Evolutionary conservation across 2,113 vertebrate species (phyloP).

Genomic region (Cynocephalus volans): DNA sequence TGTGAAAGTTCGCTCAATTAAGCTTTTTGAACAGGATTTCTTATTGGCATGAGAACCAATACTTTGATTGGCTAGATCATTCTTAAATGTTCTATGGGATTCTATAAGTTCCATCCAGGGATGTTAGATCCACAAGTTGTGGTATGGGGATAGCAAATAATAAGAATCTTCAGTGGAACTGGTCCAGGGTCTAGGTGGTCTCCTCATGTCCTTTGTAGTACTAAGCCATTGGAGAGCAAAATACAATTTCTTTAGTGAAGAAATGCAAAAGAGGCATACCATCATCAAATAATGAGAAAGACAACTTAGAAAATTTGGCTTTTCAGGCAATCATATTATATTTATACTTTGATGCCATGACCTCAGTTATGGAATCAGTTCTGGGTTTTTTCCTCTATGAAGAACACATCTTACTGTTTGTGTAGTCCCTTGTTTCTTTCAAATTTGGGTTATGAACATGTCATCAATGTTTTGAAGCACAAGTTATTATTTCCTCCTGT

Average conservation of each 20-base stretch:
- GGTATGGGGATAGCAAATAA: background rate
- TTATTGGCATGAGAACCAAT: background rate
- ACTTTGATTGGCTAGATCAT: background rate
- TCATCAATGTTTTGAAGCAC: conserved; percentile 28
- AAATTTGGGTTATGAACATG: conserved; percentile 62
- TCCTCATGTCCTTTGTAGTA: background rate
- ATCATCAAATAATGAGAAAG: background rate
- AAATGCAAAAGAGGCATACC: background rate
- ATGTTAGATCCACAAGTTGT: background rate
- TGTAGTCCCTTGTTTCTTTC: conserved; percentile 43
- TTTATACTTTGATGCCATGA: background rate
- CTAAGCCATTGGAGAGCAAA: background rate
- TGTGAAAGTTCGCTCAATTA: background rate
- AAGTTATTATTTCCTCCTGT: conserved; percentile 39
- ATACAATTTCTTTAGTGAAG: background rate
- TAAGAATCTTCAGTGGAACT: background rate
- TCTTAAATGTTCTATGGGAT: background rate
- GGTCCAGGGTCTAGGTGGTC: background rate
- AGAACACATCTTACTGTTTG: background rate
- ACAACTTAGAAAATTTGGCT: background rate
- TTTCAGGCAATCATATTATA: background rate
- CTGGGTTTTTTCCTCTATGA: background rate
- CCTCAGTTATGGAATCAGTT: background rate
- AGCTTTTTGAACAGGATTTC: conserved; percentile 27
- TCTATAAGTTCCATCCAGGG: background rate